Percentiles rank a stretch among this genome's conserved stretches.
phyloP scores from a whole-genome alignment of 2,888 invertebrate species.

The Anoplius nigerrimus region DNA sequence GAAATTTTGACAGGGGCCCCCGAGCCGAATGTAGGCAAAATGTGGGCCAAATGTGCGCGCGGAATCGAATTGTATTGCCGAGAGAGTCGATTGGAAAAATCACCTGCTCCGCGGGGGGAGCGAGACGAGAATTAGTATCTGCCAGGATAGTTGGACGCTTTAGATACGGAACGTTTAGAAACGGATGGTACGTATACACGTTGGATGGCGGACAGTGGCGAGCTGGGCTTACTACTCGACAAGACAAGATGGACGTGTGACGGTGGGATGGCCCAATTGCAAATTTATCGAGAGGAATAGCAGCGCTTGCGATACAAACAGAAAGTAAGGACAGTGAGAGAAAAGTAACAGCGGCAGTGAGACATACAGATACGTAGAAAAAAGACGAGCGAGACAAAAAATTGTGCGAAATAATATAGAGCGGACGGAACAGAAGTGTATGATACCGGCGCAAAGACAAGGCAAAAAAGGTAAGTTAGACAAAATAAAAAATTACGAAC shows the following conservation, averaged over 20 bases:
- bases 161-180: not conserved
- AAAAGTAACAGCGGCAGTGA: conserved; percentile 30
- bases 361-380: conserved; percentile 23
- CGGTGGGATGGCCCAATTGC: too few relatives aligned
- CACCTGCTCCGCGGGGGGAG: conserved; percentile 14
- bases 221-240: too few relatives aligned
- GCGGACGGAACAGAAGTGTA: conserved; percentile 40
- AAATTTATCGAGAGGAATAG: too few relatives aligned
- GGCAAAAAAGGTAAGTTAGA: conserved; percentile 30
- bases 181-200: too few relatives aligned
- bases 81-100: too few relatives aligned
- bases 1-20: too few relatives aligned
- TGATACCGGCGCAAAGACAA: conserved; percentile 22
- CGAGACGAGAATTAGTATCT: conserved; percentile 21
- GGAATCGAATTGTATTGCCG: too few relatives aligned
- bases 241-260: too few relatives aligned
- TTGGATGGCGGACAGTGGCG: conserved; percentile 9
- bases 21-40: too few relatives aligned
- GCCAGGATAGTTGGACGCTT: conserved; percentile 11
- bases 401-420: conserved; percentile 34
- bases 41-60: too few relatives aligned
- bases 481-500: conserved; percentile 22
- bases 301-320: not conserved
- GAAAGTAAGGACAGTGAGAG: conserved; percentile 25
- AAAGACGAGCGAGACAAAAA: conserved; percentile 7